A percentile compares a stretch with the other conserved stretches of the same genome.
These are phyloP conservation scores for Spermophilus dauricus DNA, from an alignment of 2,113 vertebrate genomes.

Conservation along the genomic window DNA sequence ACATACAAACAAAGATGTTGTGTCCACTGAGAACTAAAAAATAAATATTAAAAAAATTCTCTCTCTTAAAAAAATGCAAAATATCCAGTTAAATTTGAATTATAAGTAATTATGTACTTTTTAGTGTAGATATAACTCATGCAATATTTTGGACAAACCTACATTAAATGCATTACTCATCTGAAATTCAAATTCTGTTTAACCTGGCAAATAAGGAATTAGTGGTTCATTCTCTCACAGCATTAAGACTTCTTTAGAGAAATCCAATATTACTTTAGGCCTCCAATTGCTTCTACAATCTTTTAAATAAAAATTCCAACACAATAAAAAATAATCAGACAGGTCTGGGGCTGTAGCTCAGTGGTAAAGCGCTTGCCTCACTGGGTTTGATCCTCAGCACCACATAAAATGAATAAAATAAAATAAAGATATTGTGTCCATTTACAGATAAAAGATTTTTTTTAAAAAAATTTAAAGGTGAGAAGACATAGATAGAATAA, in stretches of 20 bases:
- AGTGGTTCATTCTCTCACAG: slow-evolving; percentile 17
- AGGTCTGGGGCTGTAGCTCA: too few relatives aligned
- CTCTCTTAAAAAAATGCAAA: too few relatives aligned
- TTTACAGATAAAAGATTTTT: too few relatives aligned
- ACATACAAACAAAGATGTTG: too few relatives aligned
- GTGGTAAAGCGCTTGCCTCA: too few relatives aligned
- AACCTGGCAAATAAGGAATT: background rate
- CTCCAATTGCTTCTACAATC: slow-evolving; percentile 47
- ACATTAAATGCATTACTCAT: slow-evolving; percentile 1
- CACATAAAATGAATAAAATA: too few relatives aligned
- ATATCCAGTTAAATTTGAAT: slow-evolving; percentile 49
- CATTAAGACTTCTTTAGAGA: slow-evolving; percentile 47
- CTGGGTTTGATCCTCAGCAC: too few relatives aligned
- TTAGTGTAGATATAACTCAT: slow-evolving; percentile 1
- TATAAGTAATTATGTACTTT: background rate
- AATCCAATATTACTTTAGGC: slow-evolving; percentile 26
- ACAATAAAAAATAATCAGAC: background rate
- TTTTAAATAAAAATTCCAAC: slow-evolving; percentile 63
- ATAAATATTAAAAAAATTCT: too few relatives aligned
- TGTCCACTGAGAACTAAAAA: too few relatives aligned
- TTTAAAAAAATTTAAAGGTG: background rate
- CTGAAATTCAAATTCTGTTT: slow-evolving; percentile 38
- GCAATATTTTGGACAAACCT: background rate
- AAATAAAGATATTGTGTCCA: too few relatives aligned
- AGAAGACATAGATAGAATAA: slow-evolving; percentile 8